A percentile compares a stretch with the other conserved stretches of the same genome.
phyloP scores from a whole-genome alignment of 1,140 invertebrate genomes.

The Tetragnatha versicolor region DNA sequence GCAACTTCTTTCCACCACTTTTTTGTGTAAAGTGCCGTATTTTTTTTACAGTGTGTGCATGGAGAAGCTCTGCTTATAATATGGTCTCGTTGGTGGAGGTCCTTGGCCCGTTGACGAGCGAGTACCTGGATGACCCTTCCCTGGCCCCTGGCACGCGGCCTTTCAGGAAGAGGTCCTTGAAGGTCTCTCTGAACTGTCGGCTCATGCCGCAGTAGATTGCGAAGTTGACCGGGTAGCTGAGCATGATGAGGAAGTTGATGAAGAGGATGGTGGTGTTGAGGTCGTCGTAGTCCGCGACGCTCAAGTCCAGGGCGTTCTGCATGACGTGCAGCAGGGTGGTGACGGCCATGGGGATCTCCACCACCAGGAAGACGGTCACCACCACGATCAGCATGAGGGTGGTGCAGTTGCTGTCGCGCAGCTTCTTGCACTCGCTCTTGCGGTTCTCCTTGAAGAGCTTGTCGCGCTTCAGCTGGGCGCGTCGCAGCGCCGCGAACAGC shows the following conservation, averaged over 20 bases:
- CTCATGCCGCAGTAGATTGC: slow-evolving; percentile 97
- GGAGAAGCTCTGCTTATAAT: slow-evolving; percentile 70
- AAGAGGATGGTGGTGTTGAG: slow-evolving; percentile 85
- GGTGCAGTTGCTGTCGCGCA: slow-evolving; percentile 88
- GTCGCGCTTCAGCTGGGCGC: slow-evolving; percentile 80
- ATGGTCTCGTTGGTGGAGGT: slow-evolving; percentile 84
- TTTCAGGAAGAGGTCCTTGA: slow-evolving; percentile 79
- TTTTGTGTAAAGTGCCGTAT: no score
- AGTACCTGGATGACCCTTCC: slow-evolving; percentile 76
- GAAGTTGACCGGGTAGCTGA: slow-evolving; percentile 92
- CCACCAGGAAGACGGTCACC: slow-evolving; percentile 87
- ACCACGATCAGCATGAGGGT: slow-evolving; percentile 95
- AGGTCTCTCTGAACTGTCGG: slow-evolving; percentile 90
- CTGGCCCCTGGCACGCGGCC: slow-evolving; percentile 60
- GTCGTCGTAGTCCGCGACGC: slow-evolving; percentile 77
- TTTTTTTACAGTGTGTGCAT: no score
- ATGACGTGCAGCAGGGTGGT: slow-evolving; percentile 86
- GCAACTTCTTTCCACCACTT: no score
- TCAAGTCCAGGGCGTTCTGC: slow-evolving; percentile 69
- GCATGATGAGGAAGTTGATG: slow-evolving; percentile 89
- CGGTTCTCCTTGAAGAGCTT: slow-evolving; percentile 84
- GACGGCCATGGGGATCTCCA: slow-evolving; percentile 89
- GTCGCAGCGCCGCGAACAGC: slow-evolving; percentile 82
- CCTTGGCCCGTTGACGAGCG: slow-evolving; percentile 78
- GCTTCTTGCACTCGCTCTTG: slow-evolving; percentile 81